Base-by-base conservation (phyloP, 2,888 invertebrate genomes). In the Tetragnatha montana region DNA sequence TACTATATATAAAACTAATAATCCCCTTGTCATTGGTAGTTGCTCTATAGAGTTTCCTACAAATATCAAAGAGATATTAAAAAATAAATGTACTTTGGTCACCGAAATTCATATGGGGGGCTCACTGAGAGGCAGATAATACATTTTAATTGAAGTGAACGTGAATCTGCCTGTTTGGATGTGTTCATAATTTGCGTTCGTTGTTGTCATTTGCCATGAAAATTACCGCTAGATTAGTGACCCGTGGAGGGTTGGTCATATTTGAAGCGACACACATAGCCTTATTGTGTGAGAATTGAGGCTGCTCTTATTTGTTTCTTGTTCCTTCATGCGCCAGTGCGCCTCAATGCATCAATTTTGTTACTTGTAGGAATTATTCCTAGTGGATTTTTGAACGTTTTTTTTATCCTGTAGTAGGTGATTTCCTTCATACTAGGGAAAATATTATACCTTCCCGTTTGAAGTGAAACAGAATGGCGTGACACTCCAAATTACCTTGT, bases 181-280 rank as follows among this genome's bases (percentile, higher is more conserved):
- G 14, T 7, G 17, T 60, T 60, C 60, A 60, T 60, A 76, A 80
- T 80, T 14, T 68, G 19, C 60, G 8, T 35, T 83, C 74, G 35
- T 74, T 21, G 69, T 76, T 75, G 22, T 70, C 80, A 10, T 60
- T 80, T 68, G 7, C 70, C 75, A 49, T 60, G 78, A 12, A 82
- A 82, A 78, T 47, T 71, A 75, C 47, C 35, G 69, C 12, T 19
- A 68, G 88, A 78, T 78, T 82, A 88, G 68, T 88, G 83, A 83
- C 83, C 88, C 88, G 88, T 88, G 76, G 88, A 82, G 68, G 60
- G 86, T 74, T 83, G 82, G 73, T 88, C 83, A 79, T 83, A 82
- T 73, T 69, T 73, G 76, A 74, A 82, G 50, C 83, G 83, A 74
- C 88, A 83, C 79, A 88, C 83, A 68, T 88, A 49, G 80, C 49